Evolutionary conservation across 2,797 vertebrate species (phyloP).

Genomic region (Chloroceryle amazona): DNA sequence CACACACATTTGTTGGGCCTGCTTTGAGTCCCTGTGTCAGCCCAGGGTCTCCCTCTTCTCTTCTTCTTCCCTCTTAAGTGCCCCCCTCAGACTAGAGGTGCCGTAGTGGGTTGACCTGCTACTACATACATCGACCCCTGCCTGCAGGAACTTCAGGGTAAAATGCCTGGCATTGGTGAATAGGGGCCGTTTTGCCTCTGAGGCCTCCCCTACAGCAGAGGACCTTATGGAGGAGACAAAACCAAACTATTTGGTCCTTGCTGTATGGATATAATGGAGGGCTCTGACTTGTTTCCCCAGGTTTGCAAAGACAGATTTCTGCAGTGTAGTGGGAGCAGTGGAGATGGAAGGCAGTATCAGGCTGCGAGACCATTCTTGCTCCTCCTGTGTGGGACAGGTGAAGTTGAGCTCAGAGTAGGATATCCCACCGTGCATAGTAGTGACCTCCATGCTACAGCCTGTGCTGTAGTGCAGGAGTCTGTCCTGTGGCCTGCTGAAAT

Average conservation of each 20-base stretch:
- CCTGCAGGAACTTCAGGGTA: not conserved
- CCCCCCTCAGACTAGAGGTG: not conserved
- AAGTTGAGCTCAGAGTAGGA: not conserved
- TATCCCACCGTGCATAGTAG: not conserved
- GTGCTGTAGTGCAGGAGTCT: not conserved
- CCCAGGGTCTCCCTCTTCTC: not conserved
- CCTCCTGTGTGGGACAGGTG: not conserved
- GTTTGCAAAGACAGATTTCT: not conserved
- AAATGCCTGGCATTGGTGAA: not conserved
- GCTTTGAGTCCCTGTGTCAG: not conserved
- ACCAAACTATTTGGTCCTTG: not conserved
- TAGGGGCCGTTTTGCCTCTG: not conserved
- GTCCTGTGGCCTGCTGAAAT: not conserved
- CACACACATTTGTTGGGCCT: not conserved
- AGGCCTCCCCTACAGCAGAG: not conserved
- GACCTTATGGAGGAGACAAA: not conserved
- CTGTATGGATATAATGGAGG: not conserved
- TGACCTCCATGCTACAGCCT: not conserved
- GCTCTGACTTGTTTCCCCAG: not conserved
- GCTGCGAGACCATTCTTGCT: not conserved
- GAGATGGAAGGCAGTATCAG: not conserved
- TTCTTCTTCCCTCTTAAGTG: not conserved
- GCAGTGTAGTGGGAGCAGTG: not conserved
- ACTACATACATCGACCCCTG: accelerated
- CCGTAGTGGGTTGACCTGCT: not conserved